These are phyloP conservation scores for Sebastes matsubarae DNA, from an alignment of 2,797 vertebrate genomes.

Conservation along the genomic window DNA sequence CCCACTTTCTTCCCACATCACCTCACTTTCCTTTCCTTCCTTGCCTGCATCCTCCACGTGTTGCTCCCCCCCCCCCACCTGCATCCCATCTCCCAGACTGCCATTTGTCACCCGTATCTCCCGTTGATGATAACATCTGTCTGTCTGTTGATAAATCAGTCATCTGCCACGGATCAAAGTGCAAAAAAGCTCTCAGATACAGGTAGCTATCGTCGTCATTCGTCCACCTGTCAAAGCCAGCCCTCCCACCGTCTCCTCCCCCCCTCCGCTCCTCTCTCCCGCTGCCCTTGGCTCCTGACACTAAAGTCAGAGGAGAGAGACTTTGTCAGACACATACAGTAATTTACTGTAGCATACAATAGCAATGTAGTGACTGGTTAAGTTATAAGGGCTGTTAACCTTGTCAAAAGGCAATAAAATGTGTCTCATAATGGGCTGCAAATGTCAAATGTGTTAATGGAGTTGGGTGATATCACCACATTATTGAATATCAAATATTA, in stretches of 20 bases:
- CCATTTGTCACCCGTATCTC: constrained; percentile 58
- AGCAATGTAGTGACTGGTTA: neutral
- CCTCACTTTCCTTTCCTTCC: neutral
- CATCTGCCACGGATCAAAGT: constrained; percentile 56
- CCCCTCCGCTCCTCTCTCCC: neutral
- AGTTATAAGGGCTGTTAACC: neutral
- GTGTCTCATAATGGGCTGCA: constrained; percentile 10
- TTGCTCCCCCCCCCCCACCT: neutral
- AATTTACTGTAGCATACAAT: neutral
- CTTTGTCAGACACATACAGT: neutral
- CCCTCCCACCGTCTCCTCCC: constrained; percentile 27
- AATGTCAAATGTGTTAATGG: constrained; percentile 19
- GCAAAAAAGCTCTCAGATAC: constrained; percentile 37
- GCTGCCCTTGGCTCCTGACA: constrained; percentile 40
- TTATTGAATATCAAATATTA: constrained; percentile 5
- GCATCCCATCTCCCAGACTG: neutral
- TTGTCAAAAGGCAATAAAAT: neutral
- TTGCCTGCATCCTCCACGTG: neutral
- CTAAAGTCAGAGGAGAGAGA: constrained; percentile 15
- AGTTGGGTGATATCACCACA: neutral
- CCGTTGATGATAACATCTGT: constrained; percentile 59
- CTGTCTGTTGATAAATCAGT: constrained; percentile 58
- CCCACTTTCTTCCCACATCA: neutral
- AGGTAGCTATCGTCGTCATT: constrained; percentile 42
- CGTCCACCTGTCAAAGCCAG: constrained; percentile 50